Base-by-base conservation (phyloP, 1,140 invertebrate genomes). In the Wiebesia pumilae region DNA sequence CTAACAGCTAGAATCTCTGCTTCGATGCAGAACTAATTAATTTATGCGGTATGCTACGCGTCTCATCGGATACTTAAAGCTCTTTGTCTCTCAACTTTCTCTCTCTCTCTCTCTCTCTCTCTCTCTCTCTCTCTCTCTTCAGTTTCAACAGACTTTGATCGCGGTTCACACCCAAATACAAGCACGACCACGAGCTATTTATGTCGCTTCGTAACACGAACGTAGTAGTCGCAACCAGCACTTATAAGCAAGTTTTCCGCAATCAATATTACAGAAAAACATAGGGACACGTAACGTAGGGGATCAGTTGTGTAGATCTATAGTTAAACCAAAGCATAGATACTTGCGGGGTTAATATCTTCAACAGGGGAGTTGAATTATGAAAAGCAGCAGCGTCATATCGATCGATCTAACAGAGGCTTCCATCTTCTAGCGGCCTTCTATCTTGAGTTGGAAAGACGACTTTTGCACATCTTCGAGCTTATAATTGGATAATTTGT, bases 181-280 rank as follows among this genome's bases (percentile, higher is more conserved):
- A 47, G 38, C n/a, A n/a, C n/a, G 81, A 43, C 43, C 16, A n/a
- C 0, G 54, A 47, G 62, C 62, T 79, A 85, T 79, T 79, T 85
- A 30, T 47, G 81, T 69, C 67, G 40, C 47, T 75, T 21, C 69
- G 51, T 16, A 75, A 75, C 24, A 30, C 65, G 43, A 62, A 47
- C 38, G 54, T 51, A 35, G 51, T 12, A 33, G 30, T 51, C 33
- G 62, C 58, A 27, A 35, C 14, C 7, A 35, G n/a, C 16, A 24
- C 27, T 78, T 67, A 75, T 83, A 73, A 83, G 75, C 62, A 38
- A 80, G 33, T 85, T 80, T 85, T 71, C 75, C 30, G 67, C 47
- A 73, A 85, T 81, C 84, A 65, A 85, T 85, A 85, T 79, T 47
- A 77, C 21, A 43, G 24, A 33, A 16, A 51, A 27, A 27, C 6